Base-by-base conservation (phyloP, 2,888 invertebrate species). In the Sicus ferrugineus region DNA sequence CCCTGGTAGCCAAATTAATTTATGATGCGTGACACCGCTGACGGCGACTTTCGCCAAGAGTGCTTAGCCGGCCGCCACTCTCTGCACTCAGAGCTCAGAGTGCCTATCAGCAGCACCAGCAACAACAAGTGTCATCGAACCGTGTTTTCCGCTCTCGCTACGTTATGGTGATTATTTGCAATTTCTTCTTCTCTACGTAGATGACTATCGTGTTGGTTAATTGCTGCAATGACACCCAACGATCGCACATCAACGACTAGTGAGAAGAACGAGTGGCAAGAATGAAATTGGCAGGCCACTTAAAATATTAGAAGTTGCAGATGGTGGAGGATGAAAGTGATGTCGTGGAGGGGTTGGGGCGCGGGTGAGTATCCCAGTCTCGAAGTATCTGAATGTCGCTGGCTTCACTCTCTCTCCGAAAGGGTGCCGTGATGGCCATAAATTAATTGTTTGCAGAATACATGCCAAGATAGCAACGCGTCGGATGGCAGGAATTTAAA, bases 131-230 rank as follows among this genome's bases (percentile, higher is more conserved):
- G 74, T 78, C 79, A 80, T 76, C 79, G 76, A 75, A 79, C 80
- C 81, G 77, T 78, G 78, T 80, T 74, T 69, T 77, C 78, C 76
- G 75, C 77, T 73, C 73, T 54, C 34, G 23, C 74, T 78, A 74
- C 79, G 79, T 79, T 80, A 79, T 80, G 80, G 80, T 81, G 81
- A 80, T 81, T 77, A 77, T 80, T 74, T 75, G 74, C 79, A 81
- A 81, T 81, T 81, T 78, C 63, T 72, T 68, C 42, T 26, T 67
- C 58, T 67, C 23, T 26, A 21, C 67, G 42, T 46, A 63, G 71
- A 70, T 70, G 65, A 63, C 61, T 70, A 69, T 69, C 68, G 62
- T 31, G 26, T 23, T 67, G 52, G 69, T 65, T 67, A 50, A 61
- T 68, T 69, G 62, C 52, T 48, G 46, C 58, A 62, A 59, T 69